Conservation (phyloP, 2,888 invertebrate genomes). For the Aporophyla nigra region DNA sequence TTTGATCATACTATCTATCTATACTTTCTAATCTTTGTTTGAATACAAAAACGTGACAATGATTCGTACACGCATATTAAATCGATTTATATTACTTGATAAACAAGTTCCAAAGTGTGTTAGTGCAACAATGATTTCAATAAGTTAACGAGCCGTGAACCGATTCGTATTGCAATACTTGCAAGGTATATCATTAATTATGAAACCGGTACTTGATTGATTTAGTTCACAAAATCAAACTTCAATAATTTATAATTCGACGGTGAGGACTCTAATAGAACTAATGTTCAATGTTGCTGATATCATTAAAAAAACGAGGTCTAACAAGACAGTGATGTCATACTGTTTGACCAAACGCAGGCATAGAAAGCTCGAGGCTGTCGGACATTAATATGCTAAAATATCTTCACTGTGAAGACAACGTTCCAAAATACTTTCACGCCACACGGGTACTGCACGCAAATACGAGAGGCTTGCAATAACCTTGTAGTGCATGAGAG, state of each 20-base stretch:
- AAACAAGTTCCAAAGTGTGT: constrained; percentile 69
- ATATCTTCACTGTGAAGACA: constrained; percentile 85
- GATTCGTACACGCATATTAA: constrained; percentile 65
- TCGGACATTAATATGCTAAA: constrained; percentile 87
- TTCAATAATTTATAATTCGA: constrained; percentile 40
- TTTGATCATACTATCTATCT: constrained; percentile 72
- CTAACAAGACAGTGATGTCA: constrained; percentile 74
- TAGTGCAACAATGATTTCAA: constrained; percentile 73
- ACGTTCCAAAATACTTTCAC: constrained; percentile 89
- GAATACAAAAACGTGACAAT: constrained; percentile 78
- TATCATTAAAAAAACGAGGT: constrained; percentile 61
- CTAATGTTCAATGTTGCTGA: constrained; percentile 52
- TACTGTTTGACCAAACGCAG: constrained; percentile 71
- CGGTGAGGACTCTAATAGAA: constrained; percentile 30
- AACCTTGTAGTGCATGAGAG: constrained; percentile 80
- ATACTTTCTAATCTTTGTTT: constrained; percentile 85
- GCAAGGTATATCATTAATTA: constrained; percentile 70
- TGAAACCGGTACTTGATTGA: constrained; percentile 70
- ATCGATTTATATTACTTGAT: constrained; percentile 67
- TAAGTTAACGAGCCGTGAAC: constrained; percentile 73
- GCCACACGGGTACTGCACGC: constrained; percentile 85
- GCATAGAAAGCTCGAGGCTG: constrained; percentile 85
- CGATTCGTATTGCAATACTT: constrained; percentile 71
- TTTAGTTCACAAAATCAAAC: constrained; percentile 69
- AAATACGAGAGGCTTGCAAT: constrained; percentile 80